Evolutionary conservation across 1,140 invertebrate species (phyloP).

Genomic region (Stenopsyche tienmushanensis): DNA sequence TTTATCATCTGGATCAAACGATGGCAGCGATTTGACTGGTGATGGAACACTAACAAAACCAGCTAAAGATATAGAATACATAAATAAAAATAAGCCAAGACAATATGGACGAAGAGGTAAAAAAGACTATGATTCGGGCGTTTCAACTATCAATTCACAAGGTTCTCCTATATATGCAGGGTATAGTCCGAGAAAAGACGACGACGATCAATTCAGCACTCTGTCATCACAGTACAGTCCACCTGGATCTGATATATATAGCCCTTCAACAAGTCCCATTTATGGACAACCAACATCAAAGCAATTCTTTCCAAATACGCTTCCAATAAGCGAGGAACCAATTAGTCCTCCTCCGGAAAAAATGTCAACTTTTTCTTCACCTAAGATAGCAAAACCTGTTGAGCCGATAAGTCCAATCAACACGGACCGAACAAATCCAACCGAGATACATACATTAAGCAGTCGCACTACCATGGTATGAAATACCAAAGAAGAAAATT

Average conservation of each 20-base stretch:
- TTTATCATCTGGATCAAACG: constrained; percentile 57
- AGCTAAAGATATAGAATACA: constrained; percentile 60
- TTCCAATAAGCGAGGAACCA: constrained; percentile 48
- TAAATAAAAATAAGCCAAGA: constrained; percentile 49
- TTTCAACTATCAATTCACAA: constrained; percentile 48
- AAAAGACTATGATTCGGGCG: constrained; percentile 50
- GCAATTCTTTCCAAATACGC: constrained; percentile 47
- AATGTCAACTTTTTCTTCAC: constrained; percentile 51
- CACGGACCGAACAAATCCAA: too few species aligned
- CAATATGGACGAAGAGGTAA: constrained; percentile 56
- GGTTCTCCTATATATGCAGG: constrained; percentile 41
- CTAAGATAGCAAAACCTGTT: constrained; percentile 50
- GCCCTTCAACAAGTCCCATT: constrained; percentile 51
- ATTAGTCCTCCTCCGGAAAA: constrained; percentile 49
- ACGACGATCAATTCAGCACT: constrained; percentile 51
- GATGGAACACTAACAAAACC: constrained; percentile 55
- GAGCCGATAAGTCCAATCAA: constrained; percentile 51
- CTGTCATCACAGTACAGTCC: constrained; percentile 52
- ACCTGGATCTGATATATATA: constrained; percentile 54
- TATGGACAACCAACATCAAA: constrained; percentile 48
- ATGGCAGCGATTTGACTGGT: constrained; percentile 59
- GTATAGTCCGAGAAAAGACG: constrained; percentile 48
- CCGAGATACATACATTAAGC: constrained; percentile 48
- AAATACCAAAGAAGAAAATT: background rate
- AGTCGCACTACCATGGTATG: constrained; percentile 55